Evolutionary conservation across 2,113 vertebrate genomes (phyloP), one percentile per base, ranked within the genome.

Genomic region (Oncorhynchus tshawytscha): DNA sequence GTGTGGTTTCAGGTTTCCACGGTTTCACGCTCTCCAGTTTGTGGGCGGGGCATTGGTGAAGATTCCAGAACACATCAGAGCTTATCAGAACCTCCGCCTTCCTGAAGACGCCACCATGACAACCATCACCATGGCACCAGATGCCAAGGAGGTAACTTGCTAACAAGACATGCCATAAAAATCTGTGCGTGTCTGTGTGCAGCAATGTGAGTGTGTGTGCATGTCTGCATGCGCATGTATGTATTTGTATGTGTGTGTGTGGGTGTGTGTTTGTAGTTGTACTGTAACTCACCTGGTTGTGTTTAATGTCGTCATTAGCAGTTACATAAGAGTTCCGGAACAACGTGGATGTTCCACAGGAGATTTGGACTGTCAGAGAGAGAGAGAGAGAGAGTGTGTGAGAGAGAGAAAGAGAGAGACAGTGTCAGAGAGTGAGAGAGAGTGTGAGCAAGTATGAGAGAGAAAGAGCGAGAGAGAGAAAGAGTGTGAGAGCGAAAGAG

Each of bases 291-390:
- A 97, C 98, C 95, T 98, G 96, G 91, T 97, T 99, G 85, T 95
- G 96, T 92, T 99, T 99, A 89, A 98, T 94, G 88, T 98, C 97
- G 89, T 99, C 97, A 78, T 94, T 91, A 85, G 96, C 94, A 0
- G 96, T 95, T 87, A 96, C 94, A 81, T 98, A 99, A 0, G 98
- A 97, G 92, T 99, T 99, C 87, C 96, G 95, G 88, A 97, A 99
- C 91, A 99, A 94, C 66, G 96, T 97, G 18, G 97, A 96, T 81
- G 97, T 96, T 90, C 96, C 97, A 88, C 96, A 95, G 59, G 93
- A 94, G 82, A 95, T 96, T 89, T 96, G 96, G 92, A 95, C 96
- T 97, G 25, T 25, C 25, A 25, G 25, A 25, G 25, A 22, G 20
- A 59, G 20, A 72, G 20, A 9, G 59, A 70, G 29, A 22, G 18